Evolutionary conservation across 1,140 invertebrate genomes (phyloP).

Genomic region (Heliconius melpomene): DNA sequence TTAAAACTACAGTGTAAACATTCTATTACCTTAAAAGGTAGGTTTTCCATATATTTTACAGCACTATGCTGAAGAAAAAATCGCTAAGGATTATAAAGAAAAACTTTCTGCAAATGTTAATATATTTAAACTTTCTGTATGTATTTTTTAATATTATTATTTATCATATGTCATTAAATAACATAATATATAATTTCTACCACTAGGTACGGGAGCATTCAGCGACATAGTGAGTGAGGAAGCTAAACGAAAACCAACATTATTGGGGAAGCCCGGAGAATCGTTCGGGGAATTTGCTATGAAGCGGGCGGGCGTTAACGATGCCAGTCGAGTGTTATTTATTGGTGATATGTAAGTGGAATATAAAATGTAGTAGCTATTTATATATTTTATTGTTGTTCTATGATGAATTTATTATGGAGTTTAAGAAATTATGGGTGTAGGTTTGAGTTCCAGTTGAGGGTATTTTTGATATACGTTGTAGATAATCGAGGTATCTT

Average conservation of each 20-base stretch:
- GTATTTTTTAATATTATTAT: neutral
- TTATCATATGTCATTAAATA: neutral
- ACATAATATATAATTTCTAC: neutral
- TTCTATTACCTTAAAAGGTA: too few relatives aligned
- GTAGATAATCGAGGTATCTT: too few relatives aligned
- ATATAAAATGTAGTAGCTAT: constrained; percentile 5
- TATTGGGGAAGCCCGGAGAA: constrained; percentile 81
- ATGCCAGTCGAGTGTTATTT: constrained; percentile 82
- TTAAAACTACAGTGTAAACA: too few relatives aligned
- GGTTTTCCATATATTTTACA: too few relatives aligned
- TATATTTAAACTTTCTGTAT: too few relatives aligned
- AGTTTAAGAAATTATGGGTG: neutral
- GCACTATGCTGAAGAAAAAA: too few relatives aligned
- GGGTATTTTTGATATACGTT: too few relatives aligned
- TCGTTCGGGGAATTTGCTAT: constrained; percentile 75
- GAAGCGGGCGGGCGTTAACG: constrained; percentile 65
- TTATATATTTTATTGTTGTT: constrained; percentile 4
- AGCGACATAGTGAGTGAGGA: constrained; percentile 72
- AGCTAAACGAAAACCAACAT: constrained; percentile 64
- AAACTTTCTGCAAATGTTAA: too few relatives aligned
- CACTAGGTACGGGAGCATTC: constrained; percentile 77
- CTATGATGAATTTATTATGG: neutral
- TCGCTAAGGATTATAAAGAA: too few relatives aligned
- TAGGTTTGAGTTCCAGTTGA: neutral
- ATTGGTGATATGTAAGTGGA: constrained; percentile 83